These are phyloP conservation scores for Crypturellus tataupa DNA, from an alignment of 2,797 vertebrate genomes.

Conservation along the genomic window DNA sequence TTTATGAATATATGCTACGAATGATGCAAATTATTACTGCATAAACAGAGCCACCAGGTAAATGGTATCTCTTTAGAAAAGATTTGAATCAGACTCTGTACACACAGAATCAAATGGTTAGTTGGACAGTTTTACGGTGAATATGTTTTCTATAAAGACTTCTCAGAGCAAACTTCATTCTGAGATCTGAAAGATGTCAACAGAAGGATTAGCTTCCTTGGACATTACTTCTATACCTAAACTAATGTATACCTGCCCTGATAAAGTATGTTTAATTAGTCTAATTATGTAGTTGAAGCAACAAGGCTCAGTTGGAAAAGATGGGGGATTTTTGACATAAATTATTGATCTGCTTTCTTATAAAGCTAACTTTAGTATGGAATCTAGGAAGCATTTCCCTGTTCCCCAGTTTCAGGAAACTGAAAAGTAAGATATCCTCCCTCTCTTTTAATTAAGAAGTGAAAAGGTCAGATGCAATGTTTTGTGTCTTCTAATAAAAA, in stretches of 20 bases:
- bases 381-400: not conserved
- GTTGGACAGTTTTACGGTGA: not conserved
- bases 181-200: not conserved
- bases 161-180: not conserved
- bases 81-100: not conserved
- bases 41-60: not conserved
- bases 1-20: not conserved
- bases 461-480: not conserved
- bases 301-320: not conserved
- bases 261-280: not conserved
- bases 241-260: not conserved
- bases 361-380: not conserved
- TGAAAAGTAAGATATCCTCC: not conserved
- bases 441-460: not conserved
- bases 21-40: not conserved
- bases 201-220: not conserved
- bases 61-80: not conserved
- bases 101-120: not conserved
- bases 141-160: not conserved
- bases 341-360: not conserved
- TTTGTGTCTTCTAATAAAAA: not conserved
- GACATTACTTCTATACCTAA: not conserved
- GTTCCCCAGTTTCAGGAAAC: not conserved
- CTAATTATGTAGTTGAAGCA: not conserved
- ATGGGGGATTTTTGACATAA: not conserved